phyloP scores from a whole-genome alignment of 2,797 vertebrate species.

The Hyperoplus lanceolatus region DNA sequence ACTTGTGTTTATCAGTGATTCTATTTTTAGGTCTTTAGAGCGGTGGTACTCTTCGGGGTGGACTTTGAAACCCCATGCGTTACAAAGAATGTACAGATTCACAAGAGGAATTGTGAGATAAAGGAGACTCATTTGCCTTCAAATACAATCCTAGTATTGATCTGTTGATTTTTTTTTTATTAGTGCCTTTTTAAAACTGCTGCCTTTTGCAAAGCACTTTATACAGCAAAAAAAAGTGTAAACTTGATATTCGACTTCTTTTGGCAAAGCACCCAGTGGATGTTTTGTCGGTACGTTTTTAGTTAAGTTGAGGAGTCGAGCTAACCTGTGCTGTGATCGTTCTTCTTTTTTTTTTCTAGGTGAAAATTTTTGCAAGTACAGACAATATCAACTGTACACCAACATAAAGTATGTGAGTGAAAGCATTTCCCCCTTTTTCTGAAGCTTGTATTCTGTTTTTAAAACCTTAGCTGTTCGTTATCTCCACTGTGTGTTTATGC shows the following conservation, averaged over 20 bases:
- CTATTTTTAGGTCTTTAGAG: constrained; percentile 46
- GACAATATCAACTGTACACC: constrained; percentile 14
- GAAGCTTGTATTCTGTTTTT: constrained; percentile 25
- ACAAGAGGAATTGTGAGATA: constrained; percentile 18
- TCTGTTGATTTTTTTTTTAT: constrained; percentile 76
- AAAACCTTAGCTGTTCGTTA: constrained; percentile 22
- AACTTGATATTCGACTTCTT: constrained; percentile 54
- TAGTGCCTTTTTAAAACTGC: constrained; percentile 85
- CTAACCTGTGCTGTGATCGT: constrained; percentile 44
- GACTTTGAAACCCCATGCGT: constrained; percentile 25
- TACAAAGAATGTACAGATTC: constrained; percentile 48
- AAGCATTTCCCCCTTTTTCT: neutral
- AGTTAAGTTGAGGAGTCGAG: constrained; percentile 39
- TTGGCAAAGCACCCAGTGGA: constrained; percentile 58
- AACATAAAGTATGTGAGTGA: constrained; percentile 23
- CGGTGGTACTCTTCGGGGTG: constrained; percentile 49
- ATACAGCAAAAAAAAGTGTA: constrained; percentile 69
- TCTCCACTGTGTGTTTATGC: constrained; percentile 31
- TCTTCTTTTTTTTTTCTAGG: constrained; percentile 23
- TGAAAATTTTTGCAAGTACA: constrained; percentile 51
- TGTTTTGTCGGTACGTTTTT: constrained; percentile 66
- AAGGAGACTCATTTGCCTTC: constrained; percentile 63
- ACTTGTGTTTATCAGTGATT: constrained; percentile 37
- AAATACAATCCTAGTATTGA: constrained; percentile 64
- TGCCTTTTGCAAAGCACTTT: constrained; percentile 86